phyloP scores from a whole-genome alignment of 2,113 vertebrate species.

The Lynx canadensis region DNA sequence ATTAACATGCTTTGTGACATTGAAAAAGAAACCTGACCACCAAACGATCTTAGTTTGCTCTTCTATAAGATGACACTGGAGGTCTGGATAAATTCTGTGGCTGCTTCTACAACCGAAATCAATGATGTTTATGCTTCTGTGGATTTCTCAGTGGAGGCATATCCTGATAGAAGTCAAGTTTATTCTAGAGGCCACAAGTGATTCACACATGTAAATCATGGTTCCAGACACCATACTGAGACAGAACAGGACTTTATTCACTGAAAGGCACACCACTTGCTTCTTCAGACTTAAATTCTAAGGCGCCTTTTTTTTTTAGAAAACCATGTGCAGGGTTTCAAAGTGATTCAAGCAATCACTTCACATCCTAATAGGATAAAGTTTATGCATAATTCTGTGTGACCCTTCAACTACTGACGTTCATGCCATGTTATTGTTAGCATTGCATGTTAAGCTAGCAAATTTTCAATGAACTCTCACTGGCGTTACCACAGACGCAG shows the following conservation, averaged over 20 bases:
- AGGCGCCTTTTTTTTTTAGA: slow-evolving; percentile 63
- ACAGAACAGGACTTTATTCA: background rate
- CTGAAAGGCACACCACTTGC: background rate
- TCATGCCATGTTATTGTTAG: slow-evolving; percentile 86
- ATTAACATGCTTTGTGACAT: fast-evolving
- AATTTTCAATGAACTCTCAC: slow-evolving; percentile 88
- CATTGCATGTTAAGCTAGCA: slow-evolving; percentile 87
- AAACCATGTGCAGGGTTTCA: slow-evolving; percentile 59
- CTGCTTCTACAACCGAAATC: background rate
- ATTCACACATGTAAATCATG: background rate
- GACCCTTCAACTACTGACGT: slow-evolving; percentile 85
- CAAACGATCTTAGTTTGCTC: background rate
- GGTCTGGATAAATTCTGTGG: background rate
- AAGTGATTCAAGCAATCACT: slow-evolving; percentile 73
- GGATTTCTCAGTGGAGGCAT: background rate
- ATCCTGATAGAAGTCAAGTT: background rate
- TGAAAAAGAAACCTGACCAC: background rate
- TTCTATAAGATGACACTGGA: background rate
- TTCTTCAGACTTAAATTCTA: background rate
- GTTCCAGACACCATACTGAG: background rate
- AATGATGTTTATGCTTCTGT: background rate
- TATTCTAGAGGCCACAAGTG: background rate
- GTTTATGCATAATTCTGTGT: slow-evolving; percentile 83
- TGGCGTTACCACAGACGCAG: slow-evolving; percentile 88
- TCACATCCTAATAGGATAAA: slow-evolving; percentile 84